Conservation (phyloP, 2,888 invertebrate genomes). For the Gymnoscelis rufifasciata region DNA sequence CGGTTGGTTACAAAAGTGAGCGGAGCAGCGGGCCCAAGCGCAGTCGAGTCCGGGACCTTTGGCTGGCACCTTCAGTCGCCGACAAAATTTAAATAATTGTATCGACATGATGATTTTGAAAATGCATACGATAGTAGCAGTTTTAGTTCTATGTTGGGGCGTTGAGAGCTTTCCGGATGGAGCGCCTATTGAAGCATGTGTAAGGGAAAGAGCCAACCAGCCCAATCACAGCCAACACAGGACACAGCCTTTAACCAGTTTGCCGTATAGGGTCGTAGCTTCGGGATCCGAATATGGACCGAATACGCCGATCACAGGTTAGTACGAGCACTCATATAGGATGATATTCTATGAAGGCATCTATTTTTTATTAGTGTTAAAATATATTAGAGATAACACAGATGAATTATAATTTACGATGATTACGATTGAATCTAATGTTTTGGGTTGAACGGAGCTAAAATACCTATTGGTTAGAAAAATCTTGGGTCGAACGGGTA, state of each 20-base stretch:
- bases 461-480: too few relatives aligned
- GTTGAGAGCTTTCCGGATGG: slow-evolving; percentile 86
- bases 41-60: slow-evolving; percentile 55
- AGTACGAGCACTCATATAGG: slow-evolving; percentile 22
- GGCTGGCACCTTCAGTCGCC: slow-evolving; percentile 21
- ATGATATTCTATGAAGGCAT: too few relatives aligned
- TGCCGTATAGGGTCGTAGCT: slow-evolving; percentile 84
- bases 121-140: slow-evolving; percentile 54
- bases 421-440: too few relatives aligned
- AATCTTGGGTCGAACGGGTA: too few relatives aligned
- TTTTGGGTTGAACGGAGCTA: too few relatives aligned
- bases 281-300: slow-evolving; percentile 82
- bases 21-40: slow-evolving; percentile 45
- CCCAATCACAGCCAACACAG: slow-evolving; percentile 88
- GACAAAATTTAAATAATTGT: too few relatives aligned
- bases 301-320: slow-evolving; percentile 85
- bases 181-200: slow-evolving; percentile 89
- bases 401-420: too few relatives aligned
- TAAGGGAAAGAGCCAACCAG: slow-evolving; percentile 85
- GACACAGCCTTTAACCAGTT: slow-evolving; percentile 80
- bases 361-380: too few relatives aligned
- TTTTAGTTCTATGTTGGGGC: slow-evolving; percentile 53
- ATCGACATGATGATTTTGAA: slow-evolving; percentile 14
- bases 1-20: slow-evolving; percentile 70
- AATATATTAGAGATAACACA: too few relatives aligned